Conservation (phyloP, 2,888 invertebrate genomes). For the Drosophila lacicola region DNA sequence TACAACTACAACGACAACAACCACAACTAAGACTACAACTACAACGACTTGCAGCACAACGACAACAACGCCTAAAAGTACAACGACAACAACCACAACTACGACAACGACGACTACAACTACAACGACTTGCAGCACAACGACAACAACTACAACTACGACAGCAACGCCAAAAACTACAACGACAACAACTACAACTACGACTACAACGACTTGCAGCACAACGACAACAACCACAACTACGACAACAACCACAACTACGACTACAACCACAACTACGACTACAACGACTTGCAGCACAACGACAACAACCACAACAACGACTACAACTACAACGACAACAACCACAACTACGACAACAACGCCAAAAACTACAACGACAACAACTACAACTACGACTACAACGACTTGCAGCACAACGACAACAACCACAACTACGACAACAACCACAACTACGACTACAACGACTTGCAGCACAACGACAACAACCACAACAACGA, state of each 20-base stretch:
- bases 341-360: conserved; percentile 17
- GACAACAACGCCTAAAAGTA: conserved; percentile 5
- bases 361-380: background rate
- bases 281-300: conserved; percentile 12
- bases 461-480: no score
- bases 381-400: conserved; percentile 8
- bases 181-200: background rate
- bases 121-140: background rate
- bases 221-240: conserved; percentile 13
- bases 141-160: background rate
- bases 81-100: background rate
- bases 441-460: background rate
- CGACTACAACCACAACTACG: conserved; percentile 14
- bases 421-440: conserved; percentile 9
- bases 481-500: no score
- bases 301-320: background rate
- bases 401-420: conserved; percentile 14
- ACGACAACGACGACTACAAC: conserved; percentile 14
- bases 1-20: background rate
- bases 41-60: conserved; percentile 4
- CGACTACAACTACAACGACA: background rate
- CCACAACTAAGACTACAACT: background rate
- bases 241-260: conserved; percentile 14
- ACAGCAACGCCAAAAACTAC: conserved; percentile 12
- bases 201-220: conserved; percentile 14